These are phyloP conservation scores for Leptopilina drosophilae DNA, from an alignment of 2,888 invertebrate species.

Conservation along the genomic window DNA sequence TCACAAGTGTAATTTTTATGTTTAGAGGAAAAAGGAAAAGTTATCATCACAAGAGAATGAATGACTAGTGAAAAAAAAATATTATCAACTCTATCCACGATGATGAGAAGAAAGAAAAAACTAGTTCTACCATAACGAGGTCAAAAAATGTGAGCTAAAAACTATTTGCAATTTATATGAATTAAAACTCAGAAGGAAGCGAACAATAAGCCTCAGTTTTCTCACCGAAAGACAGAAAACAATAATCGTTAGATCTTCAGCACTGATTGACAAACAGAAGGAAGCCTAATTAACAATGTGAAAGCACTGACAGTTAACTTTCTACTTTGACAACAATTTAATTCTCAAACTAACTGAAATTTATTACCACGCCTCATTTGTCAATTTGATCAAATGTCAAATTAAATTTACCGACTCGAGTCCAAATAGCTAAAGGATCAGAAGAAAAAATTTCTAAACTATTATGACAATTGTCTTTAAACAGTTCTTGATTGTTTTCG, in stretches of 20 bases:
- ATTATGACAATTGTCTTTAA: no score
- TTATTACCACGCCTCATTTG: slow-evolving; percentile 14
- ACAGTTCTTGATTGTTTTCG: no score
- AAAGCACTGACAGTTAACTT: slow-evolving; percentile 45
- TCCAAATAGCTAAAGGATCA: slow-evolving; percentile 17
- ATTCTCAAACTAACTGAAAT: slow-evolving; percentile 2
- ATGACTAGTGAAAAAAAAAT: not conserved
- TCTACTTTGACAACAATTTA: slow-evolving; percentile 41
- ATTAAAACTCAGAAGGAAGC: slow-evolving; percentile 16
- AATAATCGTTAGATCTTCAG: slow-evolving; percentile 19
- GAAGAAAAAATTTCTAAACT: slow-evolving; percentile 29
- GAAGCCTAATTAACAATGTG: slow-evolving; percentile 47
- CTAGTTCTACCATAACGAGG: not conserved
- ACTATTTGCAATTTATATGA: not conserved
- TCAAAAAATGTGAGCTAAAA: not conserved
- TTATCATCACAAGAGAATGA: no score
- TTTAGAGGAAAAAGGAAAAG: no score
- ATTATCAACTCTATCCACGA: no score
- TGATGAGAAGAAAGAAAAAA: not conserved
- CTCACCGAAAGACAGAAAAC: slow-evolving; percentile 8
- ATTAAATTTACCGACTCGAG: not conserved
- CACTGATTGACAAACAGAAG: slow-evolving; percentile 44
- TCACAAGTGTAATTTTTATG: no score
- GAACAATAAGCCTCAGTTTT: slow-evolving; percentile 13
- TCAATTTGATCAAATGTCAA: slow-evolving; percentile 4